Evolutionary conservation across 2,888 invertebrate species (phyloP), one percentile per base, ranked within the genome.

Genomic region (Phaedon cochleariae): DNA sequence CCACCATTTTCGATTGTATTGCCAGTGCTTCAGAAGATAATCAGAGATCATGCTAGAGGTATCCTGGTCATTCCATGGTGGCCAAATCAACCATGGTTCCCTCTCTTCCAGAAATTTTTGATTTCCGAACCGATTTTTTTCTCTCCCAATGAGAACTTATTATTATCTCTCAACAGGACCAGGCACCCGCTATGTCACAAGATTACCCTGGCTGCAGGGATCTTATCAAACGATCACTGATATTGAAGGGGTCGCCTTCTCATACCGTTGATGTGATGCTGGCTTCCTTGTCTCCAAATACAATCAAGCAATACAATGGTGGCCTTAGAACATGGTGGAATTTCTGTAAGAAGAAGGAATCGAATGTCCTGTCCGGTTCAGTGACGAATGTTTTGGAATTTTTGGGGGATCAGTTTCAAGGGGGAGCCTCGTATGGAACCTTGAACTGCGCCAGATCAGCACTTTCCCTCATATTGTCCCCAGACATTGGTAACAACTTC

Each of bases 71-170:
- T 51, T 9, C 26, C n/a, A n/a, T n/a, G n/a, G n/a, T n/a, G n/a
- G n/a, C n/a, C n/a, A n/a, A n/a, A n/a, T n/a, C n/a, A n/a, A 21
- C 60, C 60, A 9, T 53, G 58, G 58, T 58, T 12, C 29, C 46
- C 46, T 18, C 46, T 57, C 46, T 57, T 57, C 29, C 26, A 26
- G 26, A 31, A 26, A 12, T 31, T 57, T 21, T 20, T 57, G 46
- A 45, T 45, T 26, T 17, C 26, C 10, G 57, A 45, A 57, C 46
- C 57, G 12, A 57, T 57, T 45, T 46, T 29, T 22, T 10, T 34
- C 10, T 10, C 10, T 9, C 10, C 31, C 9, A 34, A 10, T 34
- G 31, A 34, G 31, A 5, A 46, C 46, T 53, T 41, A 22, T 45
- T 31, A 18, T 55, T 55, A 15, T 55, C 55, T 41, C 41, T 45